Conservation (phyloP, 2,113 vertebrate genomes). For the Chitala chitala region DNA sequence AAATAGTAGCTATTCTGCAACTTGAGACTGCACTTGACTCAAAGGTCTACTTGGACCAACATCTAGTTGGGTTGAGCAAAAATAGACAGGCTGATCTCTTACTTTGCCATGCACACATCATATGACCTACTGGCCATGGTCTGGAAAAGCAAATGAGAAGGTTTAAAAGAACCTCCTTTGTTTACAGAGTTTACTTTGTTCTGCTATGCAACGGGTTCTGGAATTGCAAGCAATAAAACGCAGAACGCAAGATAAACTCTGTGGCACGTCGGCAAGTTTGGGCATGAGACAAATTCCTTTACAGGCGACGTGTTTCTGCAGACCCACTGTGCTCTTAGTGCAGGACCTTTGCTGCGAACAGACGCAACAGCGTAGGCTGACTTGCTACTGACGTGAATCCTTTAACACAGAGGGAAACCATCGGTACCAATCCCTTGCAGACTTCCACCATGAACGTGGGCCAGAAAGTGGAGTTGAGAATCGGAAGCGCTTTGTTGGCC, state of each 20-base stretch:
- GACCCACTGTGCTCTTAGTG: not conserved
- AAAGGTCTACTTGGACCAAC: slow-evolving; percentile 7
- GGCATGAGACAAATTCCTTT: not conserved
- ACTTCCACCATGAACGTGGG: not conserved
- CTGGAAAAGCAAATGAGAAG: not conserved
- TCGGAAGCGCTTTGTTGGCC: slow-evolving; percentile 7
- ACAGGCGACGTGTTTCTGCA: too few relatives aligned
- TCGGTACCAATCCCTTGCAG: not conserved
- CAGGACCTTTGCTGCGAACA: not conserved
- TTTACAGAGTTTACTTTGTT: not conserved
- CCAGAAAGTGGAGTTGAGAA: not conserved
- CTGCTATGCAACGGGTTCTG: not conserved
- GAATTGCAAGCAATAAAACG: not conserved
- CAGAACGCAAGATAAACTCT: not conserved
- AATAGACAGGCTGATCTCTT: slow-evolving; percentile 9
- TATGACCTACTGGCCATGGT: not conserved
- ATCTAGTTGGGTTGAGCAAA: slow-evolving; percentile 2
- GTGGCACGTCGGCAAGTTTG: not conserved
- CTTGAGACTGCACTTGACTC: not conserved
- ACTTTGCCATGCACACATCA: not conserved
- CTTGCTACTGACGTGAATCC: not conserved
- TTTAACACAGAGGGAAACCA: not conserved
- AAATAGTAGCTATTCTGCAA: slow-evolving; percentile 1
- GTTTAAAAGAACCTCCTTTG: not conserved
- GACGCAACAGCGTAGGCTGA: not conserved